phyloP scores from a whole-genome alignment of 2,888 invertebrate species.

The Athalia rosae region DNA sequence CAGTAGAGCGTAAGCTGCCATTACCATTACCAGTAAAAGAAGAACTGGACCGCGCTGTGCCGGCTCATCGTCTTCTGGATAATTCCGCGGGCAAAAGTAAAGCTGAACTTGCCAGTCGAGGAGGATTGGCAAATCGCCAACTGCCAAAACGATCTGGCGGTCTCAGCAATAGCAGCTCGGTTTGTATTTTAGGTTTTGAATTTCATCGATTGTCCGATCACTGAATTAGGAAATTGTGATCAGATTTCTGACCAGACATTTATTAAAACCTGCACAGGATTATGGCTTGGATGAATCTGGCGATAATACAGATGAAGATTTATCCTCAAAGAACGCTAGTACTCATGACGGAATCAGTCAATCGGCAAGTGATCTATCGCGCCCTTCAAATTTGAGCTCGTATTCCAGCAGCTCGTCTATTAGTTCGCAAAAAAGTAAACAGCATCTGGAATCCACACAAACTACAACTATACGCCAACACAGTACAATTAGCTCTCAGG shows the following conservation, averaged over 20 bases:
- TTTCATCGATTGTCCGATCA: conserved; percentile 8
- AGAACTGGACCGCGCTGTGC: conserved; percentile 91
- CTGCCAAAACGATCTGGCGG: conserved; percentile 76
- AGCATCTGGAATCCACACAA: conserved; percentile 66
- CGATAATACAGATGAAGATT: conserved; percentile 77
- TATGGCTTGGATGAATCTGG: conserved; percentile 87
- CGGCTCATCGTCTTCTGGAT: conserved; percentile 90
- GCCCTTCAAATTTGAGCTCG: conserved; percentile 70
- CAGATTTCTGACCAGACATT: background rate
- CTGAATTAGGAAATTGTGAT: conserved; percentile 4
- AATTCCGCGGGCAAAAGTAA: conserved; percentile 89
- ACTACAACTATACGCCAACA: conserved; percentile 68
- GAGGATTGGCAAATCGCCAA: conserved; percentile 84
- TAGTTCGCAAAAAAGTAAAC: conserved; percentile 68
- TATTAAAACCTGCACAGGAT: conserved; percentile 75
- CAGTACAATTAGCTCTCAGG: conserved; percentile 71
- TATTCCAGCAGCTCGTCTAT: conserved; percentile 71
- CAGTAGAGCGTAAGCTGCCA: conserved; percentile 83
- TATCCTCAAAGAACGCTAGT: conserved; percentile 67
- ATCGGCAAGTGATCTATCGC: conserved; percentile 71
- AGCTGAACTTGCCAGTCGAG: conserved; percentile 89
- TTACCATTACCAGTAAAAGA: conserved; percentile 73
- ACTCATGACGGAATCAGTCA: conserved; percentile 66
- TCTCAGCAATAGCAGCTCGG: conserved; percentile 81
- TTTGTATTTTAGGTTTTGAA: conserved; percentile 62